Conservation (phyloP, 2,888 invertebrate genomes). For the Andricus curvator region DNA sequence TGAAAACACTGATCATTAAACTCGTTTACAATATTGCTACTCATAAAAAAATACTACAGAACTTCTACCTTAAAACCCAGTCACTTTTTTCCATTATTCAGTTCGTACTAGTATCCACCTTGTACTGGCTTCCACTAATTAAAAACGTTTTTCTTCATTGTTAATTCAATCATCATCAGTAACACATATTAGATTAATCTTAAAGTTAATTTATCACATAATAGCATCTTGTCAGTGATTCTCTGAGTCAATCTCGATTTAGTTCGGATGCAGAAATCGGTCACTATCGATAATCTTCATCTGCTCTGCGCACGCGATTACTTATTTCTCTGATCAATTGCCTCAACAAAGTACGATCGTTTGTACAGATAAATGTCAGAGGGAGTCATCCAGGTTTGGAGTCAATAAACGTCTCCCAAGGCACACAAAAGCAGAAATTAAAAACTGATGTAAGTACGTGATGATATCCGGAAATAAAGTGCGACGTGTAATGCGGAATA, state of each 20-base stretch:
- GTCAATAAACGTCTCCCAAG: constrained; percentile 21
- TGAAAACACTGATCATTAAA: too few species aligned
- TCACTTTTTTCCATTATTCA: too few species aligned
- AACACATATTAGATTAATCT: not conserved
- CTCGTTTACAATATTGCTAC: too few species aligned
- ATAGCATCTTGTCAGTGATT: constrained; percentile 15
- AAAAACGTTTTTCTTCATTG: too few species aligned
- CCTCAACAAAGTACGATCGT: constrained; percentile 25
- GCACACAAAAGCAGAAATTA: constrained; percentile 20
- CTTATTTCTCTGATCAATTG: constrained; percentile 28
- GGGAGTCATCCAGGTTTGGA: constrained; percentile 11
- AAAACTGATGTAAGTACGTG: not conserved
- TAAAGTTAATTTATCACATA: not conserved
- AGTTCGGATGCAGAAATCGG: constrained; percentile 10
- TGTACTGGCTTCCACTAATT: too few species aligned
- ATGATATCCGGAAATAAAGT: not conserved
- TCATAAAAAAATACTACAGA: too few species aligned
- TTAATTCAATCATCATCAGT: too few species aligned
- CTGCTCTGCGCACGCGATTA: constrained; percentile 1
- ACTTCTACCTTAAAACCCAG: too few species aligned
- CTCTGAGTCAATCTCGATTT: constrained; percentile 1
- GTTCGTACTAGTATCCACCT: too few species aligned
- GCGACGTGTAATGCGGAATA: not conserved
- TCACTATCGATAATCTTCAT: constrained; percentile 13
- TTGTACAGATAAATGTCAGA: constrained; percentile 25